These are phyloP conservation scores for Subacronicta megacephala DNA, from an alignment of 2,888 invertebrate species.

Conservation along the genomic window DNA sequence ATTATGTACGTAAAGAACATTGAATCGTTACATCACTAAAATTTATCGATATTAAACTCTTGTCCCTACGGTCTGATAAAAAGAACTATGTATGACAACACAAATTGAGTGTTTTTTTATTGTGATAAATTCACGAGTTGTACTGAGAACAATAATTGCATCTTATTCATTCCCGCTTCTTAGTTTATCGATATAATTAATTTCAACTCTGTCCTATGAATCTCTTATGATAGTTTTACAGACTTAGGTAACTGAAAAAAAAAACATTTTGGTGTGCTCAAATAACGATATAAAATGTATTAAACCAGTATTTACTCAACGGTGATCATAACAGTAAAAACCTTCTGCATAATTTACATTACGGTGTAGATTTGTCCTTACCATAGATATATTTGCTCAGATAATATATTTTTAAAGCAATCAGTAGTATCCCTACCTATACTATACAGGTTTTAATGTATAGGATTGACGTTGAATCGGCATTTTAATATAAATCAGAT, in stretches of 20 bases:
- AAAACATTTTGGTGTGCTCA: slow-evolving; percentile 1
- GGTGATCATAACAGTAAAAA: no score
- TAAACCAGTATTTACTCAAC: slow-evolving; percentile 6
- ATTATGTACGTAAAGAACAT: not conserved
- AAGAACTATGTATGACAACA: slow-evolving; percentile 63
- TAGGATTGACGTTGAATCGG: slow-evolving; percentile 6
- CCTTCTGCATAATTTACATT: not conserved
- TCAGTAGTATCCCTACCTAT: not conserved
- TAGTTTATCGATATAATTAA: slow-evolving; percentile 65
- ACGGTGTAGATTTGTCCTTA: slow-evolving; percentile 1
- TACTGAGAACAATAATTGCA: slow-evolving; percentile 53
- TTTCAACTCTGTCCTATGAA: slow-evolving; percentile 71
- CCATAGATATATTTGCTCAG: slow-evolving; percentile 10
- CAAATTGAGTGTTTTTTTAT: slow-evolving; percentile 63
- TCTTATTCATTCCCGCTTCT: slow-evolving; percentile 75
- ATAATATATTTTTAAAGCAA: slow-evolving; percentile 35
- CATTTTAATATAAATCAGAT: slow-evolving; percentile 15
- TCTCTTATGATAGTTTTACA: slow-evolving; percentile 24
- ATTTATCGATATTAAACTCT: slow-evolving; percentile 10
- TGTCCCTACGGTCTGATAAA: slow-evolving; percentile 18
- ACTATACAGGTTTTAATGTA: slow-evolving; percentile 4
- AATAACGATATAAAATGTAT: slow-evolving; percentile 15
- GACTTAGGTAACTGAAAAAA: not conserved
- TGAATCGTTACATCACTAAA: not conserved
- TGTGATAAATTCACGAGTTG: slow-evolving; percentile 64